phyloP scores from a whole-genome alignment of 1,140 invertebrate genomes.

The Anagrus nilaparvatae region DNA sequence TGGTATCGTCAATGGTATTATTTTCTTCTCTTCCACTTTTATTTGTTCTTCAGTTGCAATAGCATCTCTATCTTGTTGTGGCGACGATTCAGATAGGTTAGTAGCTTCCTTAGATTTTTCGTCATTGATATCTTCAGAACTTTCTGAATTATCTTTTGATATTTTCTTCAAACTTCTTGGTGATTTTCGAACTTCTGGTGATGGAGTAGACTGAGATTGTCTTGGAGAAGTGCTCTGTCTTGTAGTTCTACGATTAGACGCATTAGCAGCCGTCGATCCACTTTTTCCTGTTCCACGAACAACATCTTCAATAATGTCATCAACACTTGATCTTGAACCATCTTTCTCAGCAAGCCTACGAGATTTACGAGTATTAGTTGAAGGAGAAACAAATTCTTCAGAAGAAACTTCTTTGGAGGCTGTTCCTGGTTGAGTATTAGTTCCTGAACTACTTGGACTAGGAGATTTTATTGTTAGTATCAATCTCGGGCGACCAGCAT shows the following conservation, averaged over 20 bases:
- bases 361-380: slow-evolving; percentile 57
- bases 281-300: slow-evolving; percentile 49
- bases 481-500: slow-evolving; percentile 53
- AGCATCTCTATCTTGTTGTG: slow-evolving; percentile 8
- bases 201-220: slow-evolving; percentile 1
- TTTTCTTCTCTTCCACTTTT: slow-evolving; percentile 16
- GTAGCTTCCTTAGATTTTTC: slow-evolving; percentile 41
- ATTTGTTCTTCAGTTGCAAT: slow-evolving; percentile 19
- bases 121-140: slow-evolving; percentile 48
- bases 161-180: slow-evolving; percentile 48
- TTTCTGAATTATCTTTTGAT: slow-evolving; percentile 50
- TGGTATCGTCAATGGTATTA: not conserved
- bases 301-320: slow-evolving; percentile 80
- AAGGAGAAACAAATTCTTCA: slow-evolving; percentile 52
- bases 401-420: slow-evolving; percentile 46
- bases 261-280: slow-evolving; percentile 25
- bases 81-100: slow-evolving; percentile 22
- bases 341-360: slow-evolving; percentile 69
- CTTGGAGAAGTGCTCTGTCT: slow-evolving; percentile 29
- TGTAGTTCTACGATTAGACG: slow-evolving; percentile 28
- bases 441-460: slow-evolving; percentile 31
- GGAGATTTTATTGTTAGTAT: slow-evolving; percentile 74
- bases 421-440: slow-evolving; percentile 28
- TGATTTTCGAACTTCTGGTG: slow-evolving; percentile 48
- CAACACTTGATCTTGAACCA: slow-evolving; percentile 59